These are phyloP conservation scores for Protobothrops flavoviridis DNA, from an alignment of 2,113 vertebrate species.

Conservation along the genomic window DNA sequence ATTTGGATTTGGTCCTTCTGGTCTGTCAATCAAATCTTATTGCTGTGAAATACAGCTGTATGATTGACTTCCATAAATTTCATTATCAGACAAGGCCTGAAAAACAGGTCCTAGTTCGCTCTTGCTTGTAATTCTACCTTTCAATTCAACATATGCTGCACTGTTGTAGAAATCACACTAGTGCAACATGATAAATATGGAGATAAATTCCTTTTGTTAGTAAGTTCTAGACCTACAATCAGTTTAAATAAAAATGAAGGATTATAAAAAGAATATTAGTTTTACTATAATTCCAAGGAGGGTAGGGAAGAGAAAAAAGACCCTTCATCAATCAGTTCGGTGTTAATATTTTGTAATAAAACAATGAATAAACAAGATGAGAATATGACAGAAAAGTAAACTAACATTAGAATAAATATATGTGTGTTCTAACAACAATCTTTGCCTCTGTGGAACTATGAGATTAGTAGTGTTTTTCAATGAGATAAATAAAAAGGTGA, in stretches of 20 bases:
- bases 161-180: neutral
- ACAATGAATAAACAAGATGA: neutral
- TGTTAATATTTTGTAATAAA: neutral
- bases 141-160: neutral
- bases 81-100: neutral
- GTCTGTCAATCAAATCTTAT: neutral
- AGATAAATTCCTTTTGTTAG: neutral
- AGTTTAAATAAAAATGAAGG: neutral
- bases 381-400: neutral
- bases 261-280: neutral
- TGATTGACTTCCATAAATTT: neutral
- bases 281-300: neutral
- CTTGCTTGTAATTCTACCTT: neutral
- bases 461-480: neutral
- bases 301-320: neutral
- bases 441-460: neutral
- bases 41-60: neutral
- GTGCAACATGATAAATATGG: neutral
- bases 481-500: neutral
- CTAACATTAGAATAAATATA: neutral
- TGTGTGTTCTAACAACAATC: neutral
- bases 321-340: neutral
- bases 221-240: neutral
- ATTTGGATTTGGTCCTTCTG: neutral
- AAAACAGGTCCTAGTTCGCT: neutral